Conservation (phyloP, 2,113 vertebrate genomes). For the Terrapene triunguis region DNA sequence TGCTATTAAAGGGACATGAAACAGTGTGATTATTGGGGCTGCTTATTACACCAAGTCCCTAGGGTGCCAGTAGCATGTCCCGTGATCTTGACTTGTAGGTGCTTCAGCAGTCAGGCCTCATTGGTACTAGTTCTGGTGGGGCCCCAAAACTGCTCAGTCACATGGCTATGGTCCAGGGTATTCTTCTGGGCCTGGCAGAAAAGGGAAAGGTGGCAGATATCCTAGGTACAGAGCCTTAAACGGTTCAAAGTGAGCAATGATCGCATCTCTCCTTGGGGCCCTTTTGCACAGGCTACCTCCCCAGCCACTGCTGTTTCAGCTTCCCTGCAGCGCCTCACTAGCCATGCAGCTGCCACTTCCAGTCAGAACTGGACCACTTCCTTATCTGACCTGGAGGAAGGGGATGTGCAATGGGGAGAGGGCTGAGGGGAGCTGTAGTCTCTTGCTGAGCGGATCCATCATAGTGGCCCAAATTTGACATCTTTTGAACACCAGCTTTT, state of each 20-base stretch:
- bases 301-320: not conserved
- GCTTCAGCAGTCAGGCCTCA: not conserved
- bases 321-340: not conserved
- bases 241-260: not conserved
- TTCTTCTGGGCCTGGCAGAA: not conserved
- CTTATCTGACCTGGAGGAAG: not conserved
- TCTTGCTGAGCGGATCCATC: not conserved
- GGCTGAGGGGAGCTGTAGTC: not conserved
- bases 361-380: not conserved
- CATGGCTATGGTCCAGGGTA: not conserved
- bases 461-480: rapidly evolving
- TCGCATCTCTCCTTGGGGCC: no score
- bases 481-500: slow-evolving; percentile 14
- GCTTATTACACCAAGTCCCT: not conserved
- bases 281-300: not conserved
- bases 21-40: not conserved
- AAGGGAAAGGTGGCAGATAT: not conserved
- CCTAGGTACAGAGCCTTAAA: not conserved
- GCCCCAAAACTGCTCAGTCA: not conserved
- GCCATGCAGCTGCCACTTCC: not conserved
- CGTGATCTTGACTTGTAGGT: not conserved
- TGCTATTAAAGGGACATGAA: slow-evolving; percentile 14
- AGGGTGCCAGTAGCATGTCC: not conserved
- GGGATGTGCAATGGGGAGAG: not conserved
- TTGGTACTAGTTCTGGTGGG: not conserved